phyloP scores from a whole-genome alignment of 2,797 vertebrate species.

The Falco peregrinus region DNA sequence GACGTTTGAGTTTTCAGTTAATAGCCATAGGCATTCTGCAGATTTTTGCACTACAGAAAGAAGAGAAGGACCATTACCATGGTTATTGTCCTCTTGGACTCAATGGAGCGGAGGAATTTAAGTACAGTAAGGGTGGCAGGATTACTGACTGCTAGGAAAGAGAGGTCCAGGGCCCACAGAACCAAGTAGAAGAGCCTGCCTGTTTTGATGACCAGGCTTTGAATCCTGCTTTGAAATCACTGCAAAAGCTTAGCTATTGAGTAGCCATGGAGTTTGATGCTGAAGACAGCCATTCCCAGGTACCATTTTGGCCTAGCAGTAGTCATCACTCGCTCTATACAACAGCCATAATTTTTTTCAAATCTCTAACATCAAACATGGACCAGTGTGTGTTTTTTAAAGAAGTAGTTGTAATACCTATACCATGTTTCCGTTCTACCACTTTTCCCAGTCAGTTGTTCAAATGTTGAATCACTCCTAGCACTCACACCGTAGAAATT shows the following conservation, averaged over 20 bases:
- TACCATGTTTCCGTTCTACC: not conserved
- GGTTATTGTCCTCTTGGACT: not conserved
- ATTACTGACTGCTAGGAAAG: not conserved
- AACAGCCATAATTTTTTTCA: not conserved
- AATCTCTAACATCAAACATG: not conserved
- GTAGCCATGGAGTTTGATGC: not conserved
- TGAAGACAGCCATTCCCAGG: not conserved
- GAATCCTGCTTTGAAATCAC: not conserved
- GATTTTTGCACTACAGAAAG: not conserved
- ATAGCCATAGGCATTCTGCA: not conserved
- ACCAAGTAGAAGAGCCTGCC: not conserved
- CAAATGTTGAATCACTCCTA: not conserved
- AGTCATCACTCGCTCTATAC: not conserved
- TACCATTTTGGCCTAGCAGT: not conserved
- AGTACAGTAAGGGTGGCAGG: not conserved
- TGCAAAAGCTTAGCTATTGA: not conserved
- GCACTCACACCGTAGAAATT: not conserved
- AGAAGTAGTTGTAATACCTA: not conserved
- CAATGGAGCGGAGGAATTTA: not conserved
- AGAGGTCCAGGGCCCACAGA: not conserved
- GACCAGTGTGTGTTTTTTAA: not conserved
- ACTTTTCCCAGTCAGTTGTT: not conserved
- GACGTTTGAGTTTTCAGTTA: not conserved
- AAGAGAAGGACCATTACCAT: not conserved
- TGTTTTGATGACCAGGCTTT: not conserved